These are phyloP conservation scores for Leptinotarsa defecta DNA, from an alignment of 1,140 invertebrate genomes.

Conservation along the genomic window DNA sequence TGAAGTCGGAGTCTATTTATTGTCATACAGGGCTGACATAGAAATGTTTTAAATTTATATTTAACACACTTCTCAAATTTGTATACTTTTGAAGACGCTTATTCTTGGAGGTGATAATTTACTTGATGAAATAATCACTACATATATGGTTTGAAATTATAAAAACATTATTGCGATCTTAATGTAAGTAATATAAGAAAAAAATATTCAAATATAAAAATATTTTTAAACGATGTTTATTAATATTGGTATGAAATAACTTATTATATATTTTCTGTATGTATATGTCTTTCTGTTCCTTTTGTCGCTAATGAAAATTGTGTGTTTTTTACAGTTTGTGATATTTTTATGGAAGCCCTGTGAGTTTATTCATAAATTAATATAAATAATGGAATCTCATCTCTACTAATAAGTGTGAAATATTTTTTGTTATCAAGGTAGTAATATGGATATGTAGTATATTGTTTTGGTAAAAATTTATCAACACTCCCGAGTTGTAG, in stretches of 20 bases:
- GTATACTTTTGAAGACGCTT: too few relatives aligned
- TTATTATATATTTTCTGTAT: too few relatives aligned
- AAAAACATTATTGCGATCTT: too few relatives aligned
- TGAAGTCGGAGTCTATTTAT: conserved; percentile 33
- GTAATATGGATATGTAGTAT: conserved; percentile 12
- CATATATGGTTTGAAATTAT: too few relatives aligned
- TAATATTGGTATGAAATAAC: too few relatives aligned
- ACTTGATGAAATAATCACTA: too few relatives aligned
- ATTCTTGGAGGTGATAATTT: too few relatives aligned
- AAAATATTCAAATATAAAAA: too few relatives aligned
- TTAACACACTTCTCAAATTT: background rate
- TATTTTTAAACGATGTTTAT: too few relatives aligned
- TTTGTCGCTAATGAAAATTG: conserved; percentile 14
- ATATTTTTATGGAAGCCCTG: conserved; percentile 30
- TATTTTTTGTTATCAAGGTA: conserved; percentile 20
- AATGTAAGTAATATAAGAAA: too few relatives aligned
- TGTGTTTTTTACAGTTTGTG: conserved; percentile 26
- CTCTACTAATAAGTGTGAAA: conserved; percentile 16
- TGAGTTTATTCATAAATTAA: conserved; percentile 29
- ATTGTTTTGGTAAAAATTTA: conserved; percentile 12
- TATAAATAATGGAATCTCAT: conserved; percentile 30
- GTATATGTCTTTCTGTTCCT: background rate
- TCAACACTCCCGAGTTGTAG: background rate
- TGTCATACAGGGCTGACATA: conserved; percentile 20
- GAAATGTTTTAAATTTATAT: conserved; percentile 14